Conservation (phyloP, 2,797 vertebrate genomes). For the Astyanax mexicanus region DNA sequence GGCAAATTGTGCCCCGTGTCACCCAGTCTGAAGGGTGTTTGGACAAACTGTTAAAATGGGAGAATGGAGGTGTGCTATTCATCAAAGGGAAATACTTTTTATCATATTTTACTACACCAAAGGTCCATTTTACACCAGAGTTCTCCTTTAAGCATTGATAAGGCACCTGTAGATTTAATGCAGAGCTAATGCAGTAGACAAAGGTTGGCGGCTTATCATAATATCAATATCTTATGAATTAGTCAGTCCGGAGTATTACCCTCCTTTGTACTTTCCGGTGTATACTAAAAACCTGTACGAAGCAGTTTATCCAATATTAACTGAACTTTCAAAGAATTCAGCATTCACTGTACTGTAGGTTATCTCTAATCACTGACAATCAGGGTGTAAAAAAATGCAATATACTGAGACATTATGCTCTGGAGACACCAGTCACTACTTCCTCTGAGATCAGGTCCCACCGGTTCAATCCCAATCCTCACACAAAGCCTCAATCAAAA, state of each 20-base stretch:
- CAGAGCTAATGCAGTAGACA: constrained; percentile 67
- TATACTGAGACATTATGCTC: background rate
- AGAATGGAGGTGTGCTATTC: too few relatives aligned
- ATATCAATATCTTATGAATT: constrained; percentile 57
- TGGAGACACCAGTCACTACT: background rate
- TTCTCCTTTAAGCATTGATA: constrained; percentile 68
- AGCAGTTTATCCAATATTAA: constrained; percentile 8
- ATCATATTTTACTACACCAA: too few relatives aligned
- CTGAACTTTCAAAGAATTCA: constrained; percentile 16
- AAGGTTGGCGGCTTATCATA: constrained; percentile 75
- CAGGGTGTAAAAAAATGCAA: background rate
- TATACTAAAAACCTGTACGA: constrained; percentile 21
- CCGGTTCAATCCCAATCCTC: constrained; percentile 10
- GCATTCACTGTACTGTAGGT: background rate
- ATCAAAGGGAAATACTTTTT: too few relatives aligned
- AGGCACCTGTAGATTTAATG: constrained; percentile 49
- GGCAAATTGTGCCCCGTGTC: too few relatives aligned
- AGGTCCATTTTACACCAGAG: too few relatives aligned
- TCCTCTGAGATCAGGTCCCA: constrained; percentile 4
- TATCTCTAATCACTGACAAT: constrained; percentile 1
- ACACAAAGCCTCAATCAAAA: background rate
- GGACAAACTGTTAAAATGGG: too few relatives aligned
- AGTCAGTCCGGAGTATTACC: constrained; percentile 8
- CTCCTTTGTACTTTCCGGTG: constrained; percentile 59
- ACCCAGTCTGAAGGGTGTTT: too few relatives aligned